These are phyloP conservation scores for Ophion obscuratus DNA, from an alignment of 2,888 invertebrate genomes.

Conservation along the genomic window DNA sequence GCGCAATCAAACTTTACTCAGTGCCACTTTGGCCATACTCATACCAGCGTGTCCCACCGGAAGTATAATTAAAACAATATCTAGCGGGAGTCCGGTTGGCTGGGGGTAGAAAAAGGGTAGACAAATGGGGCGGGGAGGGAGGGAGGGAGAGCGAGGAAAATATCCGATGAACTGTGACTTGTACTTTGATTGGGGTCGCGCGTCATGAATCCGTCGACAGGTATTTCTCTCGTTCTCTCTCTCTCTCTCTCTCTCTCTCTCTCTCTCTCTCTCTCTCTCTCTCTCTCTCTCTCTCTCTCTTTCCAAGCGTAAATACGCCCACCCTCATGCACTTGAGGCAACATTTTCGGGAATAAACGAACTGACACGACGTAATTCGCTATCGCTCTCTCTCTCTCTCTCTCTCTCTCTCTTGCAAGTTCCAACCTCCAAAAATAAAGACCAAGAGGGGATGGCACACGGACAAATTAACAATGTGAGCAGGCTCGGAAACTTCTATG, in stretches of 20 bases:
- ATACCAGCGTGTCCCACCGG: not conserved
- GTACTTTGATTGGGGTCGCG: not conserved
- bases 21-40: not conserved
- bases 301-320: too few relatives aligned
- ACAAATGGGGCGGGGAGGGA: too few relatives aligned
- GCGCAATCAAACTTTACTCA: slow-evolving; percentile 46
- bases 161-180: not conserved
- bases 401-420: too few relatives aligned
- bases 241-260: too few relatives aligned
- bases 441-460: slow-evolving; percentile 1
- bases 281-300: too few relatives aligned
- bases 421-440: not conserved
- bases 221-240: too few relatives aligned
- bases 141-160: not conserved
- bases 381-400: too few relatives aligned
- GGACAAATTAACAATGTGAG: not conserved
- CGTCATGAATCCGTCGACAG: not conserved
- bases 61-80: not conserved
- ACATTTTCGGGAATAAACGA: too few relatives aligned
- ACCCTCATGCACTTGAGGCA: too few relatives aligned
- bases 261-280: too few relatives aligned
- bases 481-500: not conserved
- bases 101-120: not conserved
- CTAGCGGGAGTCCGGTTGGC: not conserved
- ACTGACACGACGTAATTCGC: too few relatives aligned